phyloP scores from a whole-genome alignment of 2,113 vertebrate species.

The Arvicanthis niloticus region DNA sequence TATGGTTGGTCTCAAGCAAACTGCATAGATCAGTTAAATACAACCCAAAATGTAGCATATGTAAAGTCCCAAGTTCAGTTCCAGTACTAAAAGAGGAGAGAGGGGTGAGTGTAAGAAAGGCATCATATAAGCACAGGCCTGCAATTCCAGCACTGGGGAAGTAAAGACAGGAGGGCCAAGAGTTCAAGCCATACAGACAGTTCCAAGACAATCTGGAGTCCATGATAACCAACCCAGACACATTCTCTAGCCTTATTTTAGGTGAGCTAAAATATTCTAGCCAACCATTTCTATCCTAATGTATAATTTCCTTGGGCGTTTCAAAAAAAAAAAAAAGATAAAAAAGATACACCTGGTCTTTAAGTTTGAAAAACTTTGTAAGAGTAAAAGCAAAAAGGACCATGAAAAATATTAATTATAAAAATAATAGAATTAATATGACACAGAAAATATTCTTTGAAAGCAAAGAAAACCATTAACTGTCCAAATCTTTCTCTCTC shows the following conservation, averaged over 20 bases:
- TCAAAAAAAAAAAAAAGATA: constrained; percentile 31
- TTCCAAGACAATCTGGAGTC: neutral
- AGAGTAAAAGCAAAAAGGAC: constrained; percentile 29
- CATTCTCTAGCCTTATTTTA: neutral
- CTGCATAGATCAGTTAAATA: neutral
- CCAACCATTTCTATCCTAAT: neutral
- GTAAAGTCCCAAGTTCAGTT: neutral
- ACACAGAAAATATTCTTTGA: neutral
- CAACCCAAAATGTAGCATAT: neutral
- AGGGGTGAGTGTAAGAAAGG: neutral
- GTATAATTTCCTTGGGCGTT: neutral
- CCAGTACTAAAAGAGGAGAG: neutral
- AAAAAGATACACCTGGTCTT: neutral
- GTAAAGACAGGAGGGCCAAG: too few relatives aligned
- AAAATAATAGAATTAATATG: constrained; percentile 24
- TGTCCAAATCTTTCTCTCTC: neutral
- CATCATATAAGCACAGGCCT: neutral
- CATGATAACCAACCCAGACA: too few relatives aligned
- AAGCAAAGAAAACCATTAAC: constrained; percentile 7
- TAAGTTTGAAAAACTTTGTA: constrained; percentile 39
- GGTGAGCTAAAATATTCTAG: neutral
- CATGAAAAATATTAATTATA: constrained; percentile 7
- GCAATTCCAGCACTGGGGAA: neutral
- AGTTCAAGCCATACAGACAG: neutral
- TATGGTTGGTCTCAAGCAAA: neutral